These are phyloP conservation scores for Limosa lapponica DNA, from an alignment of 2,797 vertebrate genomes.

Conservation along the genomic window DNA sequence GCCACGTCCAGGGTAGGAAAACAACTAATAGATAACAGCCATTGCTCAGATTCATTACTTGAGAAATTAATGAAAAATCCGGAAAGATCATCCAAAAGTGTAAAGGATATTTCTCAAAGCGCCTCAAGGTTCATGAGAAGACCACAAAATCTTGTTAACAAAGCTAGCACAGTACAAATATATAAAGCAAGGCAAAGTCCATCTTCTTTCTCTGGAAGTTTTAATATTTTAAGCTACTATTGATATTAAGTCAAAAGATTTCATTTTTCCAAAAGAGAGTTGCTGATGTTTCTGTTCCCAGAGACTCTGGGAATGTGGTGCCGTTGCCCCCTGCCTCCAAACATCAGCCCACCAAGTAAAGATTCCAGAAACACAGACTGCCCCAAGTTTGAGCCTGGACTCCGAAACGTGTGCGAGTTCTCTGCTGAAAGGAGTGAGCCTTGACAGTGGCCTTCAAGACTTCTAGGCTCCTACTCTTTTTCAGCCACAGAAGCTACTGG, in stretches of 20 bases:
- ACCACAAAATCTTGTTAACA: neutral
- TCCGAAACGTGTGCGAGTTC: neutral
- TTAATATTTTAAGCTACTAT: neutral
- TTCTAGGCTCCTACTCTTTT: neutral
- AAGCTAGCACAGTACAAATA: neutral
- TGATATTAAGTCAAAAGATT: neutral
- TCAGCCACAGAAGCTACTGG: neutral
- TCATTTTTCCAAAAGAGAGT: neutral
- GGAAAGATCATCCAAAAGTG: neutral
- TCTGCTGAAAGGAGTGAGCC: neutral
- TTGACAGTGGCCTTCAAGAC: neutral
- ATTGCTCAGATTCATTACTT: neutral
- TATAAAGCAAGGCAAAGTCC: neutral
- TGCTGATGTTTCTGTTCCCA: neutral
- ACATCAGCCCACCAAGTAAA: neutral
- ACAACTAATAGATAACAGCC: neutral
- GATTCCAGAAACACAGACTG: neutral
- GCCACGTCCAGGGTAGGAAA: neutral
- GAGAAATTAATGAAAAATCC: neutral
- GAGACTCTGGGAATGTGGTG: fast-evolving
- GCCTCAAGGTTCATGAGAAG: neutral
- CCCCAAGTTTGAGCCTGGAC: neutral
- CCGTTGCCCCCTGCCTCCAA: neutral
- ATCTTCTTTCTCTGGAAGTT: neutral
- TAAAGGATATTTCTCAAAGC: neutral